Base-by-base conservation (phyloP, 2,113 vertebrate species). In the Columba livia region DNA sequence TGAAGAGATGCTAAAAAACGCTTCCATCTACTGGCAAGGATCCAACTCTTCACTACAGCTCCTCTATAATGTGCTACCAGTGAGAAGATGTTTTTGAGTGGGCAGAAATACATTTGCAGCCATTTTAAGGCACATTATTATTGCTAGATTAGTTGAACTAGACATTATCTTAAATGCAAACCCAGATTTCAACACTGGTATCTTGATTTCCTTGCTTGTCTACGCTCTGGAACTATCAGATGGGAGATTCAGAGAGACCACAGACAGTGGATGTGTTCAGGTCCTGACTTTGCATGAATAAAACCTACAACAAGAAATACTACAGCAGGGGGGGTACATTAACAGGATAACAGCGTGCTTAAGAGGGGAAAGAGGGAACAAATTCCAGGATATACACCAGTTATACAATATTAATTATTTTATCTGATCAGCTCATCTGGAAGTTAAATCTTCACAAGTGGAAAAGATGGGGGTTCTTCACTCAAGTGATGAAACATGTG, bases 1-100 rank as follows among this genome's bases (percentile, higher is more conserved):
- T 42, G 70, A 91, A 80, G 94, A 95, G 78, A 96, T 93, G 91
- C 84, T 96, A 96, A 95, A 97, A 96, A 94, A 96, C 88, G 66
- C 71, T 96, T 89, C 85, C 78, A 91, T 93, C 58, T 80, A 40
- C 82, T 94, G 94, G 95, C 91, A 88, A 96, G 44, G 21, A 79
- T 93, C 79, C 95, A 96, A 66, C 48, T 67, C 89, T 62, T 85
- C 88, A 94, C 91, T 80, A 96, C 82, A 77, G 89, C 82, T 91
- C 82, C 48, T 94, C 88, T 94, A 40, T 80, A 90, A 80, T 28
- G 71, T 74, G 90, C 88, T 91, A 88, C 75, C 88, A 95, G 79
- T n/a, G 61, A 95, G 77, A 85, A 79, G 87, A 92, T 89, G 79
- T 50, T 79, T 96, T 93, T 93, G 96, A 96, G 93, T 96, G 96